Evolutionary conservation across 2,797 vertebrate species (phyloP), one percentile per base, ranked within the genome.

Genomic region (Ataeniobius toweri): DNA sequence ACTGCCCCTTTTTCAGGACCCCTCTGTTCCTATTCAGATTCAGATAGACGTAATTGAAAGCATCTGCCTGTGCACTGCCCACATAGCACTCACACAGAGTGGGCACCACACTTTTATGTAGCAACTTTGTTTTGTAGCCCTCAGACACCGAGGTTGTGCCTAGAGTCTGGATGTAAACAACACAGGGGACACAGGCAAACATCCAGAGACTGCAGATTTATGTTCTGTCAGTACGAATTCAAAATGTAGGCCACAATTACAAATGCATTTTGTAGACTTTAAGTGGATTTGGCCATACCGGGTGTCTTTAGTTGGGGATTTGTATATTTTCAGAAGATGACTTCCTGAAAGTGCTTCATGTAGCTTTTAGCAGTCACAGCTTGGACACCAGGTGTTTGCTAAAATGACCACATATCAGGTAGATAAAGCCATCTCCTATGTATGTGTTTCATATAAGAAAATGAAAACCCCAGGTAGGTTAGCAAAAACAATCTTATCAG

Each of bases 21-120:
- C 59, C 72, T 68, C 77, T 70, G 77, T 68, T 75, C 86, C 82
- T 71, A 58, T 84, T 91, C 78, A 80, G 82, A 77, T 88, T 89
- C 76, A 92, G 89, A 94, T 72, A 80, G 81, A 94, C 86, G 88
- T 94, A 89, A 95, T 95, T 92, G 85, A 88, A 94, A 89, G 92
- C 94, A 95, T 94, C 94, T 96, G 94, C 71, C 79, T 81, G 79
- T 82, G 73, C 0, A 39, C 71, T 86, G 75, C 83, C 80, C 63
- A 83, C 75, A 71, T 53, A 85, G 86, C 76, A 80, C 67, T 75
- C 83, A 86, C 74, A 81, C 74, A 77, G 67, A 82, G 74, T 71
- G 63, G 44, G 51, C 13, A 18, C 39, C 26, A 41, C 56, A 44
- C n/a, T 5, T 72, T 61, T 75, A 77, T 78, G 22, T 6, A 18